These are phyloP conservation scores for Pyrrhura leucotis DNA, from an alignment of 2,797 vertebrate species.

Conservation along the genomic window DNA sequence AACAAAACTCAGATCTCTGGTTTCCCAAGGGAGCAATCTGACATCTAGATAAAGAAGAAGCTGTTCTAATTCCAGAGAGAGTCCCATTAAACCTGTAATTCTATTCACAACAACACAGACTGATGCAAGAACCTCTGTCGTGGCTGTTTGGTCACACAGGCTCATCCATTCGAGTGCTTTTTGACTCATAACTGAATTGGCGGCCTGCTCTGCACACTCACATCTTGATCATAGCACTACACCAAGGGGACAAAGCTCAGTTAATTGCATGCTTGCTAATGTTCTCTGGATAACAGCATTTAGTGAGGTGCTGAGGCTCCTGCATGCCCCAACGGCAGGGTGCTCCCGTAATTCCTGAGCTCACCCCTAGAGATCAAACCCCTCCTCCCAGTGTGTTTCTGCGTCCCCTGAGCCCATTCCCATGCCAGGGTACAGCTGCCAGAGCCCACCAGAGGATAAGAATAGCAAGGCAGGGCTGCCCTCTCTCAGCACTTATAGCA, in stretches of 20 bases:
- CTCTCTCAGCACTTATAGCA: fast-evolving
- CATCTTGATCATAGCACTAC: neutral
- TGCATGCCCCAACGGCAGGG: fast-evolving
- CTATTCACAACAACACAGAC: neutral
- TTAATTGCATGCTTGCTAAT: neutral
- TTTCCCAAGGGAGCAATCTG: slow-evolving; percentile 4
- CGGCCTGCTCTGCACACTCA: neutral
- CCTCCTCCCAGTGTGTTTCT: neutral
- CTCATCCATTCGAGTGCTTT: neutral
- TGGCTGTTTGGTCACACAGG: neutral
- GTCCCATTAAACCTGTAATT: neutral
- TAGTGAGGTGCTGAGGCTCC: neutral
- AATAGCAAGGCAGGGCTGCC: neutral
- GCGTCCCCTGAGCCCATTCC: neutral
- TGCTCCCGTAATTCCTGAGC: neutral
- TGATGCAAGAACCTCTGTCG: neutral
- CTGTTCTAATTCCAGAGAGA: slow-evolving; percentile 1
- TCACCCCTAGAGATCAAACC: neutral
- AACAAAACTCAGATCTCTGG: slow-evolving; percentile 11
- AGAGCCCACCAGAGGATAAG: neutral
- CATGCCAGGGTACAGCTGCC: neutral
- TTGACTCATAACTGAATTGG: neutral
- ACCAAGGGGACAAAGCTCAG: fast-evolving
- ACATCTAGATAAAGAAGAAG: slow-evolving; percentile 20
- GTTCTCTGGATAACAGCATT: neutral